Evolutionary conservation across 2,888 invertebrate genomes (phyloP), one percentile per base, ranked within the genome.

Genomic region (Lepidochitona cinerea): DNA sequence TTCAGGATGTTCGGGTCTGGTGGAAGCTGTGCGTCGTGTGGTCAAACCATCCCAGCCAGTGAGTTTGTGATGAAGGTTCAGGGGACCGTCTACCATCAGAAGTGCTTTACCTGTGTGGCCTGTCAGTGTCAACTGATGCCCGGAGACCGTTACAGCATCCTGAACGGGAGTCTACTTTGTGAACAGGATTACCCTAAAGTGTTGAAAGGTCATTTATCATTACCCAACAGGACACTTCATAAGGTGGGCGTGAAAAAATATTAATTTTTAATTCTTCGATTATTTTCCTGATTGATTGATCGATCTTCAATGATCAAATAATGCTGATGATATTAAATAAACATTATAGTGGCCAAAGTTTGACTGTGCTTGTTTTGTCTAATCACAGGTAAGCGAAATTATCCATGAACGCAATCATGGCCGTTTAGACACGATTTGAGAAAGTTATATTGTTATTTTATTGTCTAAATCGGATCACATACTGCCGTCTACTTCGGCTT

Each of bases 131-230:
- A 94, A 92, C 94, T 97, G 88, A 94, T 95, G 92, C 94, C 96
- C 87, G 97, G 97, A 87, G 97, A 97, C 93, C 94, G 96, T 93
- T 97, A 96, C 93, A 96, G 96, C 92, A 94, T 97, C 93, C 93
- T 97, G 86, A 95, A 96, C 89, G 97, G 97, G 82, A 95, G 94
- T 89, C 93, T 97, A 89, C 95, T 97, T 81, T 97, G 97, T 93
- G 97, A 97, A 92, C 95, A 96, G 92, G 97, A 97, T 92, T 97
- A 96, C 95, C 96, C 96, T 92, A 97, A 97, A 92, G 93, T 97
- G 90, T 94, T 96, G 91, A 88, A 87, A 79, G 74, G 76, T 33
- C 85, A 85, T 71, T 76, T 79, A 53, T 76, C 81, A 6, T 74
- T 84, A 35, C 83, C 83, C 26, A 75, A 81, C 68, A 74, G 87